phyloP scores from a whole-genome alignment of 2,113 vertebrate genomes.

The Motacilla tschutschensis region DNA sequence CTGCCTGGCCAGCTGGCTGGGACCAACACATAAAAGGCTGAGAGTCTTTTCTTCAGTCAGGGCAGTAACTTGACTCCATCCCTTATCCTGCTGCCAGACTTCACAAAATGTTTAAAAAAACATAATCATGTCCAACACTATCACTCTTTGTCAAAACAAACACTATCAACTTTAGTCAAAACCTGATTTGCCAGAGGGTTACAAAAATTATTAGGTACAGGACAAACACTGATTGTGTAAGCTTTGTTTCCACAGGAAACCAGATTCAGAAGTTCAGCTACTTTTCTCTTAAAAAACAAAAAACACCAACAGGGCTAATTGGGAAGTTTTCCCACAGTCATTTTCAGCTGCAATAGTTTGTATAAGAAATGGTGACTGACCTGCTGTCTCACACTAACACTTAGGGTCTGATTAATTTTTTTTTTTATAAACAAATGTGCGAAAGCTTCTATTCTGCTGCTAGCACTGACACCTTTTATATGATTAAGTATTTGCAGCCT shows the following conservation, averaged over 20 bases:
- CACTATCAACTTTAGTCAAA: not conserved
- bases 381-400: not conserved
- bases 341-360: conserved; percentile 4
- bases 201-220: not conserved
- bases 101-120: not conserved
- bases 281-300: not conserved
- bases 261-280: conserved; percentile 20
- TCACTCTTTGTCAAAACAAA: not conserved
- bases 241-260: conserved; percentile 52
- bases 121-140: not conserved
- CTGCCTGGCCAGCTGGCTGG: conserved; percentile 8
- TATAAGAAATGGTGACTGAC: not conserved
- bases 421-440: not conserved
- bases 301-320: not conserved
- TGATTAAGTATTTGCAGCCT: not conserved
- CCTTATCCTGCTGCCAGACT: not conserved
- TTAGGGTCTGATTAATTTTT: not conserved
- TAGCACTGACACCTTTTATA: not conserved
- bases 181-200: not conserved
- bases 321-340: not conserved
- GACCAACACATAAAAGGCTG: not conserved
- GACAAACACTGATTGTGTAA: conserved; percentile 33
- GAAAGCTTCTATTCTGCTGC: not conserved
- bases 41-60: not conserved
- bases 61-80: not conserved